Conservation (phyloP, 2,113 vertebrate genomes). For the Dipodomys merriami region DNA sequence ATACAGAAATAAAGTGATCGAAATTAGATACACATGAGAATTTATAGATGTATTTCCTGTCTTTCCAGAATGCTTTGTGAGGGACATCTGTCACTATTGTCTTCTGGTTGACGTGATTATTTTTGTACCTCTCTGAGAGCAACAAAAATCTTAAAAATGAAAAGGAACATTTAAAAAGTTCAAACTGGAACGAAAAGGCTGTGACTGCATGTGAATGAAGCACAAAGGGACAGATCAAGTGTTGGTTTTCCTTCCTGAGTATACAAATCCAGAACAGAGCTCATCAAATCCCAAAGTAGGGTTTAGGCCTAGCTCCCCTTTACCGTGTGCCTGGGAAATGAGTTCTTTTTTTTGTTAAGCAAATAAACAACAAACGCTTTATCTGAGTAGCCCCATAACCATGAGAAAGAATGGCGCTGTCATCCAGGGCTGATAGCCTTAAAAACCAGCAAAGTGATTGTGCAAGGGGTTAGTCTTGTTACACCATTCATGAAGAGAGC, state of each 20-base stretch:
- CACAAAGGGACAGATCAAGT: neutral
- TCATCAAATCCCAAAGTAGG: conserved; percentile 50
- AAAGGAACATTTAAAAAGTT: neutral
- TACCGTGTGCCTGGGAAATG: conserved; percentile 49
- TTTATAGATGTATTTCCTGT: neutral
- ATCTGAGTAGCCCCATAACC: neutral
- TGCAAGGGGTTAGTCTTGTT: neutral
- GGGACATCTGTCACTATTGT: neutral
- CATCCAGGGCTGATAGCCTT: conserved; percentile 20
- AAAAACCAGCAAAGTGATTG: neutral
- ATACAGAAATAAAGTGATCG: neutral
- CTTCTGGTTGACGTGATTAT: neutral
- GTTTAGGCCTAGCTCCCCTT: conserved; percentile 18
- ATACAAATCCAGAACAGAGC: conserved; percentile 62
- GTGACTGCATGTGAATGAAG: conserved; percentile 4
- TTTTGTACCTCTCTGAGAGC: neutral
- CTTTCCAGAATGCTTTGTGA: neutral
- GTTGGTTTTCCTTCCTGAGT: neutral
- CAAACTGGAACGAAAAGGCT: neutral
- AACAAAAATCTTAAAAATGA: neutral
- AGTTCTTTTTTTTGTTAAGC: conserved; percentile 57
- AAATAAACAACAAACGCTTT: conserved; percentile 51
- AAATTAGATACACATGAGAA: neutral
- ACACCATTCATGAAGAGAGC: neutral
- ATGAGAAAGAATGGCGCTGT: conserved; percentile 49